Base-by-base conservation (phyloP, 1,140 invertebrate species). In the Thaumatotibia leucotreta region DNA sequence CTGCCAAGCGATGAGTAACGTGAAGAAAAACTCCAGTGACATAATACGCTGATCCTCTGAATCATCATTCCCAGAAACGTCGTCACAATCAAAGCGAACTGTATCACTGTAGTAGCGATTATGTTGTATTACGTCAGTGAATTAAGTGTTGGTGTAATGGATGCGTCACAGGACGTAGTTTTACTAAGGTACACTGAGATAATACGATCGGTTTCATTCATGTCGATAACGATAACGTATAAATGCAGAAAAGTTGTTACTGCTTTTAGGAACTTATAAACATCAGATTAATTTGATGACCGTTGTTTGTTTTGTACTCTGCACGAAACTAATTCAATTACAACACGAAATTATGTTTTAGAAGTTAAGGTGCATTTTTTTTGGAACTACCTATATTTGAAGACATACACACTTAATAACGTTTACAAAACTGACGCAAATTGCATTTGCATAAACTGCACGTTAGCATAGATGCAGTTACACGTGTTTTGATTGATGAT, bases 11-110 rank as follows among this genome's bases (percentile, higher is more conserved):
- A 83, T 88, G 84, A 88, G 72, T 84, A 86, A 89, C 77, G n/a
- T 10, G 17, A 33, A 49, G 72, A 80, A 85, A 89, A 88, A 67
- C 72, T 70, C 32, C 72, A 72, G 61, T 72, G 72, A 73, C 73
- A 72, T 77, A 79, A 76, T 83, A 82, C 84, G 78, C 83, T 80
- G 82, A 77, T 76, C 71, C 68, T 45, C 14, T 89, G 84, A 87
- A 49, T 88, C 87, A 89, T 66, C 49, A 49, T 80, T 82, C 71
- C 52, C 66, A 75, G 76, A 79, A 80, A 73, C 80, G 73, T 79
- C 77, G 82, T 86, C 83, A 86, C 80, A 75, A 31, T 82, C 84
- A 79, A 77, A 82, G 74, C 75, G 73, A 83, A 58, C 52, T 58
- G 52, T 35, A 62, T 33, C 61, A 35, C 17, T 23, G 32, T 62